Base-by-base conservation (phyloP, 1,140 invertebrate genomes). In the Phymorhynchus buccinoides region DNA sequence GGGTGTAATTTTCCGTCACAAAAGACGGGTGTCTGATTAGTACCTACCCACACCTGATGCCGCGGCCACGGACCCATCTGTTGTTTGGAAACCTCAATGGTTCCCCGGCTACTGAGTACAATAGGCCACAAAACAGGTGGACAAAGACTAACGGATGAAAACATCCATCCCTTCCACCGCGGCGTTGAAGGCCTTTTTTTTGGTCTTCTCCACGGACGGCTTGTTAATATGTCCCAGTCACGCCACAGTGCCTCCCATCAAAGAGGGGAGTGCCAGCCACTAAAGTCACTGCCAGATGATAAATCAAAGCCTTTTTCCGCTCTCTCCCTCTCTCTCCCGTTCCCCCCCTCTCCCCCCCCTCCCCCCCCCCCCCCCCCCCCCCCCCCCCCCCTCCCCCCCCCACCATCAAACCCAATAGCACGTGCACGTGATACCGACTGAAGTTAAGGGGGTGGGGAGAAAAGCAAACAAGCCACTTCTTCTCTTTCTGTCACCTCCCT, bases 1-100 rank as follows among this genome's bases (percentile, higher is more conserved):
- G 37, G 71, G 73, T 75, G 73, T 41, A 75, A 75, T 75, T 75
- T 75, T 75, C 73, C 73, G 73, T 75, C 73, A 75, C 73, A 41
- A 27, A 75, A 39, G 42, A n/a, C 37, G 68, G 37, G 3, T 22
- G 73, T 35, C 73, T 75, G 73, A 75, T 75, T 75, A 75, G 73
- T 75, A 75, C 73, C 73, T 75, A 41, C 35, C 3, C 32, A 75
- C 73, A 75, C 73, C 56, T 62, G 73, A 75, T 75, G 73, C 35
- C 32, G 14, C 6, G 73, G 18, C n/a, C n/a, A n/a, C 16, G 73
- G 35, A 75, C 39, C 1, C 41, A 35, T 37, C 73, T 41, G 22
- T 71, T 37, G 35, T 75, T 39, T 75, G 73, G 37, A n/a, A n/a
- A 75, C 73, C 39, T 75, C 73, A 75, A 75, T 75, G 42, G 73